Base-by-base conservation (phyloP, 1,140 invertebrate species). In the Neodiprion fabricii region DNA sequence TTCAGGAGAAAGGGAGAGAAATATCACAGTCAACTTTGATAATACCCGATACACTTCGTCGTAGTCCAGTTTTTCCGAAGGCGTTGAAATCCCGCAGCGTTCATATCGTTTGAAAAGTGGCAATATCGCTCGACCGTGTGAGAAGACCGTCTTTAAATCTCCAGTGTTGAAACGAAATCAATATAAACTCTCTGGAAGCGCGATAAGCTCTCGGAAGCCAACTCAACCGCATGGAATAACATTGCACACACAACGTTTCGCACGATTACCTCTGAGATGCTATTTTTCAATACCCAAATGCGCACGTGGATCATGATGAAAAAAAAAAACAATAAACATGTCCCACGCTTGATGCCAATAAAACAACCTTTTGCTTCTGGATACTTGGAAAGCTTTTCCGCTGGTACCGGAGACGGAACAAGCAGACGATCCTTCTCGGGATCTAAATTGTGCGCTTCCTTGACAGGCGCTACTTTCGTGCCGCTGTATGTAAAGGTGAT, bases 381-480 rank as follows among this genome's bases (percentile, higher is more conserved):
- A 71, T 84, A 82, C 68, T 83, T 75, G 12, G 75, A 72, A 72
- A 77, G 70, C 72, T 83, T 77, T n/a, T 17, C 72, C 9, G 74
- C 47, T 71, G 74, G 70, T 71, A 81, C 72, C 14, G 79, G 77
- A 48, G 85, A 85, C 1, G 85, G 85, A 21, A 87, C 76, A 70
- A 86, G 67, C 21, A 86, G 73, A n/a, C 82, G 77, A 68, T 85
- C 79, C 2, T 12, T 79, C 48, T n/a, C 48, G 9, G 77, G 75
- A 76, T 82, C 72, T 71, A 80, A 78, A 79, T 76, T 82, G 47
- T 71, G 74, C 9, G 67, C 70, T 11, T 67, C 66, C 10, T 74
- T 67, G 48, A 74, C 53, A 1, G 70, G 12, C 8, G 71, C 49
- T 1, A 71, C 73, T 75, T 75, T 78, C 48, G 72, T n/a, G 48